Evolutionary conservation across 2,113 vertebrate species (phyloP), one percentile per base, ranked within the genome.

Genomic region (Boleophthalmus pectinirostris): DNA sequence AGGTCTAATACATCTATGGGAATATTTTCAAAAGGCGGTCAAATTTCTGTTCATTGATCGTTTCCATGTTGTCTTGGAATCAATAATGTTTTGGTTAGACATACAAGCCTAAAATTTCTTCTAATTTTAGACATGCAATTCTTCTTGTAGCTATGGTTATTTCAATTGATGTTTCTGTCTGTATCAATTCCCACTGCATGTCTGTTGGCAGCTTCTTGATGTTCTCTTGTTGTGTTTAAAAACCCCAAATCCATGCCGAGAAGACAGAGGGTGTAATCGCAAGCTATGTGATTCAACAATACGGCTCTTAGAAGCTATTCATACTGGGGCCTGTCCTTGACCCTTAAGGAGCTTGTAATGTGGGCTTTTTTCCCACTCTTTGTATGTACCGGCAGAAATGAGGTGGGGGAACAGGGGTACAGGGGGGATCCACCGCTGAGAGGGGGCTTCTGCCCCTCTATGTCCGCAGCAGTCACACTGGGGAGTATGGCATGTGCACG

Each of bases 341-440:
- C 93, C 92, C 92, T 93, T 93, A 93, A 94, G 92, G 92, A 93
- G 93, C 93, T 94, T 93, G 93, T 94, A 94, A 93, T 93, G 90
- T 92, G 91, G 90, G 83, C 89, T 92, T 91, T 92, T 61, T 91
- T 88, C 75, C 79, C 90, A 77, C 85, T 86, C 90, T 93, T 93
- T 93, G 91, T 94, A 90, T 93, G 86, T 88, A 88, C 82, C 75
- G 64, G 82, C 88, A 81, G 74, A 85, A 70, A 77, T 1, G 6
- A 73, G 79, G 74, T 77, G 79, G 79, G 78, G 79, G 66, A 18
- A 74, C 60, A 33, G 81, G 74, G 75, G 33, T 58, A 68, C 73
- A 68, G 74, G 68, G 67, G 73, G 71, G 84, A 82, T 82, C 87
- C 58, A 82, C 91, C 78, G 72, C 89, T 70, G 91, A 78, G 82